Percentiles rank a stretch among this genome's conserved stretches.
These are phyloP conservation scores for Anticlea derivata DNA, from an alignment of 2,888 invertebrate species.

Conservation along the genomic window DNA sequence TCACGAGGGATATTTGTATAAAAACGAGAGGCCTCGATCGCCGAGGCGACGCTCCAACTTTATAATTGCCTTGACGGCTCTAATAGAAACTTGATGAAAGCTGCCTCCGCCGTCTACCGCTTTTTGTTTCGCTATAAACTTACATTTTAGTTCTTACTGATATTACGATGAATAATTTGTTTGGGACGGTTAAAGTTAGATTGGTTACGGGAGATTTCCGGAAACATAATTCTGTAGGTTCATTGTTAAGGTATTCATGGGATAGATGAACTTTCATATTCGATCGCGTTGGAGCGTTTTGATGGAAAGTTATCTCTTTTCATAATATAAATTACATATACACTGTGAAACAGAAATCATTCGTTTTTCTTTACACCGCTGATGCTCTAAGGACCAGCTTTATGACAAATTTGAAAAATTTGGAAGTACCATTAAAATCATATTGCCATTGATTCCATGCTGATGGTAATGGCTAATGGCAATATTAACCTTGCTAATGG, in stretches of 20 bases:
- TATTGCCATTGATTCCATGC: too few species aligned
- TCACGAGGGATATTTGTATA: conserved; percentile 75
- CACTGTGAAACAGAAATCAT: too few species aligned
- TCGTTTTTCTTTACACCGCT: too few species aligned
- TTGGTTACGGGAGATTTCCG: conserved; percentile 35
- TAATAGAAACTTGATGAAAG: conserved; percentile 81
- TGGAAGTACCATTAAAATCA: too few species aligned
- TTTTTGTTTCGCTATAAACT: conserved; percentile 70
- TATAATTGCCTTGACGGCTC: conserved; percentile 79
- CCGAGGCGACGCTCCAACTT: conserved; percentile 59
- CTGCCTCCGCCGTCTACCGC: conserved; percentile 64
- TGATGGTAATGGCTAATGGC: too few species aligned
- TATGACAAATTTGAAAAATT: too few species aligned
- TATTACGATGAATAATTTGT: conserved; percentile 47
- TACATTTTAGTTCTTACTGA: conserved; percentile 63
- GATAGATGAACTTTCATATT: conserved; percentile 15
- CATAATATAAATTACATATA: too few species aligned
- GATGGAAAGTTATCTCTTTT: background rate
- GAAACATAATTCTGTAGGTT: conserved; percentile 22
- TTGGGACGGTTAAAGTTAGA: conserved; percentile 42
- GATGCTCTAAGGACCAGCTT: too few species aligned
- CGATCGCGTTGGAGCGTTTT: too few species aligned
- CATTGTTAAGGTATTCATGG: conserved; percentile 14
- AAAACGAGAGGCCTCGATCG: conserved; percentile 65
- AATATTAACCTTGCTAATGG: too few species aligned